Conservation (phyloP, 1,140 invertebrate species). For the Brachionus calyciflorus region DNA sequence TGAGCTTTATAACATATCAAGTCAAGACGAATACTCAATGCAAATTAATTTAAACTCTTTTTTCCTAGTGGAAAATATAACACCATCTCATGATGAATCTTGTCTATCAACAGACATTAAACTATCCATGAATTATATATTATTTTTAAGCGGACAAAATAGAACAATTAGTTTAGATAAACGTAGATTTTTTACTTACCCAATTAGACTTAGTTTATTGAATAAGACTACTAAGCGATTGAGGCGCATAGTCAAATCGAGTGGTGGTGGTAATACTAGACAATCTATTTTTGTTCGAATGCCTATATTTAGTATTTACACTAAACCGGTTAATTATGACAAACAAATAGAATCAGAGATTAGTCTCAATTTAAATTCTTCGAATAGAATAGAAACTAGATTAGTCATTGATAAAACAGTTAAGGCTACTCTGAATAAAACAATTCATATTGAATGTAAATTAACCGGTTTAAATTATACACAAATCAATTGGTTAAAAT, state of each 20-base stretch:
- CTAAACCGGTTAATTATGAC: background rate
- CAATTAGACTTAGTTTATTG: background rate
- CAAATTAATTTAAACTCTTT: conserved; percentile 15
- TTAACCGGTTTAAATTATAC: background rate
- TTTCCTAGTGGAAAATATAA: background rate
- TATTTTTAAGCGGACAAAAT: conserved; percentile 12
- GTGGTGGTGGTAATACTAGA: background rate
- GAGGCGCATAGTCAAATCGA: background rate
- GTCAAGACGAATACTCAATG: background rate
- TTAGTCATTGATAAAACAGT: background rate
- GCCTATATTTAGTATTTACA: conserved; percentile 33
- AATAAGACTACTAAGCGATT: background rate
- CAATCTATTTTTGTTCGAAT: conserved; percentile 18
- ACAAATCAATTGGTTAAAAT: background rate
- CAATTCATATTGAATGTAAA: background rate
- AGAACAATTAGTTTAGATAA: background rate
- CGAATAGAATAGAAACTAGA: background rate
- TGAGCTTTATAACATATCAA: background rate
- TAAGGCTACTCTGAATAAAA: background rate
- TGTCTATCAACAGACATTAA: background rate
- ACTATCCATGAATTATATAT: background rate
- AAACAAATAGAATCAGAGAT: no score
- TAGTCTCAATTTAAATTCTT: background rate
- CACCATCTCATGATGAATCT: background rate
- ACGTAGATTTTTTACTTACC: conserved; percentile 13